phyloP scores from a whole-genome alignment of 92 coral and sea anemone genomes.

The Epizoanthus illoricatus region DNA sequence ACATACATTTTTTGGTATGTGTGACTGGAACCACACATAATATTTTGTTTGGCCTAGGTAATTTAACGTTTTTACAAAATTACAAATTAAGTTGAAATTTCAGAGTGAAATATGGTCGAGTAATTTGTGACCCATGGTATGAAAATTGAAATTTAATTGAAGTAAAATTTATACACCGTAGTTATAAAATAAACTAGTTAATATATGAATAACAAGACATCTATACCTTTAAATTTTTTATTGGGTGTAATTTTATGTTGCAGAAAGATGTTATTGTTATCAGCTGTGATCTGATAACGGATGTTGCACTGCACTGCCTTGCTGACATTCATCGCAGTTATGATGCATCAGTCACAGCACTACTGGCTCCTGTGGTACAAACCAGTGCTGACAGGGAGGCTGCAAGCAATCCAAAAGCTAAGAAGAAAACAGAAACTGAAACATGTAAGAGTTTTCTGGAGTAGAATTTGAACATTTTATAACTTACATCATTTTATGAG shows the following conservation, averaged over 20 bases:
- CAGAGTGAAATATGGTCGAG: no score
- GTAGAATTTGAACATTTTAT: neutral
- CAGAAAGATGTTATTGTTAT: constrained; percentile 93
- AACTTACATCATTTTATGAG: no score
- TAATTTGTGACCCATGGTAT: no score
- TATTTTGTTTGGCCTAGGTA: no score
- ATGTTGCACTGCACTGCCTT: constrained; percentile 91
- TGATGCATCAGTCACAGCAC: constrained; percentile 83
- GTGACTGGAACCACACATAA: no score
- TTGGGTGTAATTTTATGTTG: constrained; percentile 3
- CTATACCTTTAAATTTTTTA: neutral
- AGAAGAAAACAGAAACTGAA: constrained; percentile 60
- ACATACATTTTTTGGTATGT: no score
- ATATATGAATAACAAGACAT: neutral
- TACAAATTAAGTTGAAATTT: no score
- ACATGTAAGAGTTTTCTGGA: constrained; percentile 28
- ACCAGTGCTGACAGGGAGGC: constrained; percentile 93
- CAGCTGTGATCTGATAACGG: constrained; percentile 92
- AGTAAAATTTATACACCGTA: no score
- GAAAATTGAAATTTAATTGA: no score
- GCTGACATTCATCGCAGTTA: constrained; percentile 94
- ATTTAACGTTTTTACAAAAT: no score
- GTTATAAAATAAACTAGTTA: no score
- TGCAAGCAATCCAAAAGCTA: constrained; percentile 77
- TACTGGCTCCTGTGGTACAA: constrained; percentile 81